These are phyloP conservation scores for Merluccius polli DNA, from an alignment of 2,797 vertebrate species.

Conservation along the genomic window DNA sequence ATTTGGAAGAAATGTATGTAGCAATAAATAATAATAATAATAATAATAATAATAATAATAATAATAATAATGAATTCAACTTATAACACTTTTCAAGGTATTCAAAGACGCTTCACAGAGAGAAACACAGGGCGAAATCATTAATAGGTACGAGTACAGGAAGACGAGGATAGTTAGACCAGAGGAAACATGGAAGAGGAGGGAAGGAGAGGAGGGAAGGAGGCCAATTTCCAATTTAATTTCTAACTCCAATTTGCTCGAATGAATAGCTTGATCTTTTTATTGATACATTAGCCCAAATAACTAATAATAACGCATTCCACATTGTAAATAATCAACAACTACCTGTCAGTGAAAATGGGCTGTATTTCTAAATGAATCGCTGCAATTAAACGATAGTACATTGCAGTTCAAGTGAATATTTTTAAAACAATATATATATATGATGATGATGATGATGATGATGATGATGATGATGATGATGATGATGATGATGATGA, in stretches of 20 bases:
- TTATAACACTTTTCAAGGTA: no score
- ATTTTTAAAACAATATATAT: background rate
- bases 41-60: no score
- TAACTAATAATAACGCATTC: background rate
- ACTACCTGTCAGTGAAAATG: background rate
- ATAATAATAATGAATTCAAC: no score
- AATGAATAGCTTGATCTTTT: background rate
- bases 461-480: background rate
- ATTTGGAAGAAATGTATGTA: background rate
- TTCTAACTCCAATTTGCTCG: background rate
- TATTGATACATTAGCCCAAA: background rate
- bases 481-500: no score
- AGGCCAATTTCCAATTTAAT: no score
- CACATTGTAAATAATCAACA: background rate
- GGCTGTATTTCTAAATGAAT: background rate
- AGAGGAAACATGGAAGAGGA: no score
- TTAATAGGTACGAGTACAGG: no score
- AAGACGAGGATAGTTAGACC: no score
- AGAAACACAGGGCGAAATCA: no score
- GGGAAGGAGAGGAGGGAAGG: no score
- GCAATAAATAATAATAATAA: no score
- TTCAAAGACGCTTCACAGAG: no score
- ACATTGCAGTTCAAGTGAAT: constrained; percentile 1
- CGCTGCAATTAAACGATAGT: background rate
- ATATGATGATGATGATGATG: background rate